These are phyloP conservation scores for Dicyrtomina minuta DNA, from an alignment of 2,888 invertebrate genomes.

Conservation along the genomic window DNA sequence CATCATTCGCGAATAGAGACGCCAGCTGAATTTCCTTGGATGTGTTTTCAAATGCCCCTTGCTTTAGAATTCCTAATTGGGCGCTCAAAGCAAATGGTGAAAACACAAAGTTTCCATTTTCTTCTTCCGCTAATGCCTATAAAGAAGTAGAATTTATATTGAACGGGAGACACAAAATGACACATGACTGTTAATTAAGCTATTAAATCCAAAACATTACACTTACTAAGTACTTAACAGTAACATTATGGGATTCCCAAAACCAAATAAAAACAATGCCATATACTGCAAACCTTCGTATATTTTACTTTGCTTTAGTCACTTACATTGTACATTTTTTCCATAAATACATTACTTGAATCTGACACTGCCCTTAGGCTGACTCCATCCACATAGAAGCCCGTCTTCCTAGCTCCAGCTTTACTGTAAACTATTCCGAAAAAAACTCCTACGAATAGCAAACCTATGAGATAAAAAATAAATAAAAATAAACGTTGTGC, in stretches of 20 bases:
- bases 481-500: no score
- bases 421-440: no score
- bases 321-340: slow-evolving; percentile 21
- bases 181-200: no score
- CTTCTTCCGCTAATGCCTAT: neutral
- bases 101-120: slow-evolving; percentile 17
- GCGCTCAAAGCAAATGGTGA: slow-evolving; percentile 29
- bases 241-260: neutral
- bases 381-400: slow-evolving; percentile 22
- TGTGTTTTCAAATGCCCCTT: slow-evolving; percentile 23
- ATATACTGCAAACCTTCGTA: neutral
- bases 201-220: neutral
- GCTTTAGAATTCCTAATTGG: slow-evolving; percentile 28
- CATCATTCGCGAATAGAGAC: slow-evolving; percentile 13
- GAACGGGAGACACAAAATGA: no score
- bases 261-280: neutral
- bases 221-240: neutral
- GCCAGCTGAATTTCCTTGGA: slow-evolving; percentile 16
- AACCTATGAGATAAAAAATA: no score
- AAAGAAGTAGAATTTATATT: no score
- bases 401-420: neutral
- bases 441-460: no score
- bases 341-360: slow-evolving; percentile 28
- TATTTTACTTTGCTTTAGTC: neutral
- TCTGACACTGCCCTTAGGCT: slow-evolving; percentile 27